Evolutionary conservation across 92 coral and sea anemone genomes (phyloP).

Genomic region (Porites lobata): DNA sequence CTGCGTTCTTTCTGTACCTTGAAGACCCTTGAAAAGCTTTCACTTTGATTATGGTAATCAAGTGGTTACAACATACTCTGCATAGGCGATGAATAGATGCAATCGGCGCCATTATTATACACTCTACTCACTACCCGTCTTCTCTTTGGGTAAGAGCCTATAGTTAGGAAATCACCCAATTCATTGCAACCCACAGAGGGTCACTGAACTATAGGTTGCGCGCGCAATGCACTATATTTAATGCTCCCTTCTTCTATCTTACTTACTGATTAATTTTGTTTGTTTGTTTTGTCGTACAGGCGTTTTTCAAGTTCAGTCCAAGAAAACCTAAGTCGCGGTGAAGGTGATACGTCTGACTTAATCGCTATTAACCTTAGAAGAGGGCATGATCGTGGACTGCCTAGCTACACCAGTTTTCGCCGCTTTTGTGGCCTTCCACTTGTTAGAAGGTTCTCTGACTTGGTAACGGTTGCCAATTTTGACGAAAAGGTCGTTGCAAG

Average conservation of each 20-base stretch:
- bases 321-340: slow-evolving; percentile 22
- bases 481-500: background rate
- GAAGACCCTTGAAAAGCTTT: too few species aligned
- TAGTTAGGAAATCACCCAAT: too few species aligned
- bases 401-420: slow-evolving; percentile 9
- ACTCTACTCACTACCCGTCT: too few species aligned
- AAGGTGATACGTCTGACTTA: slow-evolving; percentile 16
- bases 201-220: too few species aligned
- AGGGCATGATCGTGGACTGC: slow-evolving; percentile 22
- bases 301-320: slow-evolving; percentile 10
- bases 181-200: too few species aligned
- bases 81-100: too few species aligned
- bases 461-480: background rate
- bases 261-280: background rate
- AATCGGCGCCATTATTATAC: too few species aligned
- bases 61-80: too few species aligned
- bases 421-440: background rate
- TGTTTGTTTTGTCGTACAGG: background rate
- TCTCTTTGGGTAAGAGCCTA: too few species aligned
- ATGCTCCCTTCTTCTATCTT: background rate
- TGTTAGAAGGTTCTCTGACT: background rate
- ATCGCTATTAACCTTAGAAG: slow-evolving; percentile 6
- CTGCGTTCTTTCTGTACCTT: too few species aligned
- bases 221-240: too few species aligned
- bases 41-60: too few species aligned